Evolutionary conservation across 2,888 invertebrate genomes (phyloP).

Genomic region (Clepsis dumicolana): DNA sequence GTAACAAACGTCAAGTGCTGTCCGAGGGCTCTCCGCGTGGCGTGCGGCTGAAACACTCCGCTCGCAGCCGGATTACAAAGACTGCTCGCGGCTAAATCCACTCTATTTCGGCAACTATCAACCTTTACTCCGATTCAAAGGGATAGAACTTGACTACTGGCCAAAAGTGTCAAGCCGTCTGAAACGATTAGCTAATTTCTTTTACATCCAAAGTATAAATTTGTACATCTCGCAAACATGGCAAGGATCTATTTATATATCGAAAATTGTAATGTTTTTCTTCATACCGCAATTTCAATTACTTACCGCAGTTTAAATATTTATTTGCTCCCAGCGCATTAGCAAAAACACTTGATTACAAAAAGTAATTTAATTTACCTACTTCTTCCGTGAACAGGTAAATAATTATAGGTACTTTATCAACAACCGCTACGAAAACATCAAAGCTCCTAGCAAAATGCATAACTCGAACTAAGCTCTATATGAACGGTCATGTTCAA

Average conservation of each 20-base stretch:
- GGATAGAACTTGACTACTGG: slow-evolving; percentile 11
- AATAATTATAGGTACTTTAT: background rate
- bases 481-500: slow-evolving; percentile 17
- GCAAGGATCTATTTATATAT: too few relatives aligned
- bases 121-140: slow-evolving; percentile 50
- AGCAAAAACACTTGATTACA: background rate
- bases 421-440: background rate
- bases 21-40: slow-evolving; percentile 48
- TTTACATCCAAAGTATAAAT: background rate
- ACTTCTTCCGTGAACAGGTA: background rate
- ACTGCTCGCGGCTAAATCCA: slow-evolving; percentile 41
- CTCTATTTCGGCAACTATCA: slow-evolving; percentile 53
- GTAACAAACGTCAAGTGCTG: slow-evolving; percentile 55
- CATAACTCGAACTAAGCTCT: background rate
- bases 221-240: background rate
- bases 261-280: background rate
- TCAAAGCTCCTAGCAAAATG: background rate
- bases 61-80: slow-evolving; percentile 38
- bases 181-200: background rate
- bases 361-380: slow-evolving; percentile 1
- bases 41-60: slow-evolving; percentile 52
- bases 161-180: background rate
- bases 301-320: too few relatives aligned
- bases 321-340: background rate
- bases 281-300: background rate